Base-by-base conservation (phyloP, 2,888 invertebrate species). In the Polydrusus cervinus region DNA sequence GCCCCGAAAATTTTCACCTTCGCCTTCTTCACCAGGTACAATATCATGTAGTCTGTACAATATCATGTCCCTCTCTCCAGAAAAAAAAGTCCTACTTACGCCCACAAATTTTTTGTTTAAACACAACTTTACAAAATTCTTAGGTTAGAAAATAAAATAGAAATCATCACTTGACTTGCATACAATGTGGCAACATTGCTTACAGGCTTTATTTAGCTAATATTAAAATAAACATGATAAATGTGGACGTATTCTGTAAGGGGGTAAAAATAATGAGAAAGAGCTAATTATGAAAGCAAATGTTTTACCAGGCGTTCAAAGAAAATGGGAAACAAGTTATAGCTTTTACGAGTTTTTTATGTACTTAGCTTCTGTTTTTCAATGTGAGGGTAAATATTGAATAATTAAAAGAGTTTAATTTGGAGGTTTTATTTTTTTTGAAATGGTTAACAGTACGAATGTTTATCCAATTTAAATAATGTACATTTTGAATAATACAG, bases 281-380 rank as follows among this genome's bases (percentile, higher is more conserved):
- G 38, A 38, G 57, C 57, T 57, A 34, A 57, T 57, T 57, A 38
- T 57, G 38, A 57, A 57, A 38, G 14, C 57, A 14, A 57, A 38
- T 57, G 57, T 57, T 57, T 57, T 57, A 57, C 57, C 34, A 57
- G n/a, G n/a, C 25, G 57, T 13, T 38, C 16, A 38, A 57, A 57
- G 34, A 34, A 57, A 57, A 38, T 38, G 34, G 14, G 16, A 25
- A 57, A 57, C 57, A 57, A 57, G 55, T 13, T 30, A 55, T 30
- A 14, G 57, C 38, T 38, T 55, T 55, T 55, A 55, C n/a, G 34
- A 14, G 13, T 38, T 57, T n/a, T 57, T 34, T 57, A 34, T 57
- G 38, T 57, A 16, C 30, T 57, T 38, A 9, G 57, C 57, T 57
- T 57, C 57, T 38, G 57, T 16, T 57, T 38, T 55, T 57, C 10